A percentile compares a stretch with the other conserved stretches of the same genome.
Evolutionary conservation across 2,113 vertebrate genomes (phyloP).

Genomic region (Plotosus lineatus): DNA sequence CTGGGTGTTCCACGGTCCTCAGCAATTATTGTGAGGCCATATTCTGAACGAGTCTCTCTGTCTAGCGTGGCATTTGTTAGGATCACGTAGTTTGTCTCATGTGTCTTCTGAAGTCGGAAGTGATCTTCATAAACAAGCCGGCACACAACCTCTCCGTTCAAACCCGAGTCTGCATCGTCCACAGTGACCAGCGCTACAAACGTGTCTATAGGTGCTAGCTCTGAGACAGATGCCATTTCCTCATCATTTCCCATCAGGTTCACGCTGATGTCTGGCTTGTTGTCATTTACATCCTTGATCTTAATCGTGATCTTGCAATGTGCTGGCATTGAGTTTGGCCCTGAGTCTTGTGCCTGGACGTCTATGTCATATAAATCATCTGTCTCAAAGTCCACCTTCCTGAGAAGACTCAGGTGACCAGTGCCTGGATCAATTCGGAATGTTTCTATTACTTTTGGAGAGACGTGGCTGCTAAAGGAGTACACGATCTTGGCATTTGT

Average conservation of each 20-base stretch:
- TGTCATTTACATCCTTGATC: conserved; percentile 93
- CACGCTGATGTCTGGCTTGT: conserved; percentile 93
- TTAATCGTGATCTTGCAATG: conserved; percentile 96
- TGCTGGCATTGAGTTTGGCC: conserved; percentile 94
- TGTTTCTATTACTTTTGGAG: conserved; percentile 89
- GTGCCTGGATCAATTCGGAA: conserved; percentile 89
- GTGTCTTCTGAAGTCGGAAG: conserved; percentile 91
- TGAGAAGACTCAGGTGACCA: conserved; percentile 85
- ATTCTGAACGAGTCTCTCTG: conserved; percentile 92
- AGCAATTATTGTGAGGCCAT: conserved; percentile 90
- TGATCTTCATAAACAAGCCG: conserved; percentile 89
- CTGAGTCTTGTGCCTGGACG: conserved; percentile 93
- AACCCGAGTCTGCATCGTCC: conserved; percentile 88
- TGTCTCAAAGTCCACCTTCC: conserved; percentile 88
- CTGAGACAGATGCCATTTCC: conserved; percentile 86
- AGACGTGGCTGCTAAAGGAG: conserved; percentile 92
- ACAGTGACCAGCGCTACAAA: conserved; percentile 94
- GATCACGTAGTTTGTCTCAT: conserved; percentile 96
- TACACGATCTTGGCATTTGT: conserved; percentile 93
- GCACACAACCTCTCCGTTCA: conserved; percentile 88
- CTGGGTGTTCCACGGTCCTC: conserved; percentile 89
- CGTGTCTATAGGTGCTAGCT: conserved; percentile 85
- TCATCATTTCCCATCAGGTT: conserved; percentile 91
- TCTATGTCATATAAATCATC: conserved; percentile 91
- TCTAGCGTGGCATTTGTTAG: conserved; percentile 90